These are phyloP conservation scores for Australoheros facetus DNA, from an alignment of 2,797 vertebrate genomes.

Conservation along the genomic window DNA sequence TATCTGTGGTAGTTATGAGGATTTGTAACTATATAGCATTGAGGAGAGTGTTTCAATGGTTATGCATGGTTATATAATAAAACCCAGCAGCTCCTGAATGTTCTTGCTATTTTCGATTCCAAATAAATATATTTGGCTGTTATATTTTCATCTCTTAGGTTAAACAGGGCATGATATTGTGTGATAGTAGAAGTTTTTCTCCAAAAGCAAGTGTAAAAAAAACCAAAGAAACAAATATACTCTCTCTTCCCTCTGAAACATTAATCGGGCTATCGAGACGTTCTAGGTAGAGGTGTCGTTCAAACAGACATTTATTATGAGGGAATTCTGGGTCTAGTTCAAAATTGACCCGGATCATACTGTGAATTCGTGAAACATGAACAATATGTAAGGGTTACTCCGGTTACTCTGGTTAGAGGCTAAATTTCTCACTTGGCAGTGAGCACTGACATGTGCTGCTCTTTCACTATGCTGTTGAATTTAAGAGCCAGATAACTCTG, in stretches of 20 bases:
- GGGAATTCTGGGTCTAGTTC: neutral
- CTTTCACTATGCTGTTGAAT: neutral
- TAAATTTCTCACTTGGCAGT: no score
- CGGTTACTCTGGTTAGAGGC: neutral
- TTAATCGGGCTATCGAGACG: neutral
- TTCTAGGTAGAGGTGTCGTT: neutral
- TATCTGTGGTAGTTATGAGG: no score
- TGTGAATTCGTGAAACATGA: neutral
- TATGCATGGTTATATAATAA: no score
- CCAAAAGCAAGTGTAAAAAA: no score
- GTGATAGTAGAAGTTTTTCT: neutral
- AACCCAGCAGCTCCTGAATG: no score
- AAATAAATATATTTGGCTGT: neutral
- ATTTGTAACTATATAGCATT: no score
- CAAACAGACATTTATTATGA: neutral
- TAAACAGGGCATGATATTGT: neutral
- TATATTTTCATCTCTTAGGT: neutral
- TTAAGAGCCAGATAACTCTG: neutral
- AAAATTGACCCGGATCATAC: neutral
- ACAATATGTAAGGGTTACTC: neutral
- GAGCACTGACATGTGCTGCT: neutral
- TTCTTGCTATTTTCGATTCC: neutral
- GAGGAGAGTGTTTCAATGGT: no score
- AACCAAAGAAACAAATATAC: no score
- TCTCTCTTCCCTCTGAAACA: neutral